Evolutionary conservation across 2,888 invertebrate species (phyloP), one percentile per base, ranked within the genome.

Genomic region (Branchipolynoe longqiensis): DNA sequence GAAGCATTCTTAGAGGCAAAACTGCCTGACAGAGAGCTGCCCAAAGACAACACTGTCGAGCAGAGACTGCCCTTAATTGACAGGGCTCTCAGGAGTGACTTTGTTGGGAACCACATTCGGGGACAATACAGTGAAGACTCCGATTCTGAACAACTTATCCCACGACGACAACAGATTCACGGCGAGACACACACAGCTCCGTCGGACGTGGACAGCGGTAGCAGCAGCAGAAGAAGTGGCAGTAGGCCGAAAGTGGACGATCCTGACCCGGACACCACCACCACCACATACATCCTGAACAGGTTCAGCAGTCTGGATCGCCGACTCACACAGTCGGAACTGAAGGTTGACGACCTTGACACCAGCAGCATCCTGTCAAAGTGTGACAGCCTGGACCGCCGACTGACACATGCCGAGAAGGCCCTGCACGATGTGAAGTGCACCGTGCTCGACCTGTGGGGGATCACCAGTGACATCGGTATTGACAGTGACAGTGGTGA

Each of bases 361-460:
- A 54, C 78, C 12, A 48, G 28, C 1, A 78, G 78, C 18, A 18
- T 78, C 4, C 22, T 78, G 18, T 78, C 54, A 0, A 78, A 22
- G 48, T 78, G 78, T 54, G 78, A 78, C 28, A 78, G 78, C 48
- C 78, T 78, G 8, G 78, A 78, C 78, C 1, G 78, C 48, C 22
- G 78, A 48, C 48, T 78, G 28, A 78, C 78, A n/a, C 48, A 48
- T 41, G 78, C 78, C 14, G 78, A 78, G 48, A 78, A 78, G 48
- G 78, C 41, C 25, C 48, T 78, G 1, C 78, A 78, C 48, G 78
- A 78, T 25, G 78, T 78, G 8, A 78, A 48, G 28, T 78, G 78
- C 28, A 78, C 78, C 4, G 78, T 78, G 25, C 28, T 78, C n/a
- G 78, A 78, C 22, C 78, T 78, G 1, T 78, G 78, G 78, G 78